A percentile compares a stretch with the other conserved stretches of the same genome.
These are phyloP conservation scores for Silurus aristotelis DNA, from an alignment of 2,797 vertebrate genomes.

Conservation along the genomic window DNA sequence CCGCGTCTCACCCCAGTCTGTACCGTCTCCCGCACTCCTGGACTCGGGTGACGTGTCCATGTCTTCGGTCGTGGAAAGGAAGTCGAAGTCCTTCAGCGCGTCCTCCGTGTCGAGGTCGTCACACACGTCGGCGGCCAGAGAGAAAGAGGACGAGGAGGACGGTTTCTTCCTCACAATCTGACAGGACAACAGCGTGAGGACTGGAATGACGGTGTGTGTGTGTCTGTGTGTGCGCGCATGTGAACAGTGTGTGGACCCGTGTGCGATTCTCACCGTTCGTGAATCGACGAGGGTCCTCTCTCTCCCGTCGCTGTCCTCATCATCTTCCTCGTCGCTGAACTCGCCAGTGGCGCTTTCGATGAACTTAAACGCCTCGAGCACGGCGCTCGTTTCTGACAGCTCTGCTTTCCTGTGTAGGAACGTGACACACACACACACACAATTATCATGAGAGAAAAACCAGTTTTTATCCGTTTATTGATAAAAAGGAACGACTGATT, in stretches of 20 bases:
- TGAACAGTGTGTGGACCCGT: not conserved
- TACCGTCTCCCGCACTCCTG: slow-evolving; percentile 89
- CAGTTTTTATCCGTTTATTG: not conserved
- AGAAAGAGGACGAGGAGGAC: slow-evolving; percentile 62
- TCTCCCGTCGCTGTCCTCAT: slow-evolving; percentile 89
- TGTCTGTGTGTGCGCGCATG: not conserved
- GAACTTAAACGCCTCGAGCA: slow-evolving; percentile 96
- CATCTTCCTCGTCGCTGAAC: slow-evolving; percentile 95
- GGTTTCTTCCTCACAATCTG: slow-evolving; percentile 94
- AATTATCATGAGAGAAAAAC: too few relatives aligned
- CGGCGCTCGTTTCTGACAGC: slow-evolving; percentile 86
- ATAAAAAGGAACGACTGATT: too few relatives aligned
- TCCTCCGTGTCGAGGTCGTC: slow-evolving; percentile 95
- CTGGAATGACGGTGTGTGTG: not conserved
- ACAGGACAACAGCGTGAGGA: not conserved
- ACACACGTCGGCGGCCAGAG: slow-evolving; percentile 70
- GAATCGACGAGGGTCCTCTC: slow-evolving; percentile 89
- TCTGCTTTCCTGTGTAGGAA: slow-evolving; percentile 82
- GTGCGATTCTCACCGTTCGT: slow-evolving; percentile 81
- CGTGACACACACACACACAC: not conserved
- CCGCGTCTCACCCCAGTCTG: slow-evolving; percentile 90
- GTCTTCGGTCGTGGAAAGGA: slow-evolving; percentile 89
- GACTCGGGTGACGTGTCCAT: slow-evolving; percentile 87
- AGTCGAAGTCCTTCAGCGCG: slow-evolving; percentile 94
- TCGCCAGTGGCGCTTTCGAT: slow-evolving; percentile 93